Conservation (phyloP, 1,140 invertebrate species). For the Pogonus chalceus region DNA sequence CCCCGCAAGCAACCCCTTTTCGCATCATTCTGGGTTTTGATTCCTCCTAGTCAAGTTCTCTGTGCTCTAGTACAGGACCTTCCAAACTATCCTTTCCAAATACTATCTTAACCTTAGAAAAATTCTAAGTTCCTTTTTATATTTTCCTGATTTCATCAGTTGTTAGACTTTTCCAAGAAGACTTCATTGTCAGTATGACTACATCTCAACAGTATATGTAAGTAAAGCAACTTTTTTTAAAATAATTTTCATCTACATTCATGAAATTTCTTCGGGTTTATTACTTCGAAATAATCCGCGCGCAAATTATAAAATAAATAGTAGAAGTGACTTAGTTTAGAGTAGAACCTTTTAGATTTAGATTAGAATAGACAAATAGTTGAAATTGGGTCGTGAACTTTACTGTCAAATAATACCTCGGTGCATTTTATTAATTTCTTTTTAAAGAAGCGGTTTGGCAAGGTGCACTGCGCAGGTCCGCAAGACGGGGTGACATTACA, state of each 20-base stretch:
- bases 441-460: background rate
- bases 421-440: background rate
- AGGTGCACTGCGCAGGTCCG: background rate
- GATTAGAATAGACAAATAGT: no score
- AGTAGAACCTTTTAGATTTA: no score
- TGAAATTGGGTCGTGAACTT: no score
- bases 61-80: slow-evolving; percentile 8
- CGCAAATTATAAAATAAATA: no score
- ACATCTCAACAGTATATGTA: background rate
- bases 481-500: background rate
- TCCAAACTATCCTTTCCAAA: background rate
- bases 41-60: slow-evolving; percentile 5
- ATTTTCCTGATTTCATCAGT: background rate
- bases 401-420: no score
- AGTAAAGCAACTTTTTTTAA: no score
- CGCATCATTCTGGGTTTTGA: slow-evolving; percentile 22
- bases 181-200: background rate
- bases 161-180: background rate
- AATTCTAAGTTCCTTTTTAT: background rate
- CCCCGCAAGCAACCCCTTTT: slow-evolving; percentile 13
- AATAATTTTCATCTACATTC: no score
- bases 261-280: no score
- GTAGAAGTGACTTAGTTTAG: no score
- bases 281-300: no score
- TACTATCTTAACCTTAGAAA: background rate